phyloP scores from a whole-genome alignment of 2,797 vertebrate species.

The Anabacerthia variegaticeps region DNA sequence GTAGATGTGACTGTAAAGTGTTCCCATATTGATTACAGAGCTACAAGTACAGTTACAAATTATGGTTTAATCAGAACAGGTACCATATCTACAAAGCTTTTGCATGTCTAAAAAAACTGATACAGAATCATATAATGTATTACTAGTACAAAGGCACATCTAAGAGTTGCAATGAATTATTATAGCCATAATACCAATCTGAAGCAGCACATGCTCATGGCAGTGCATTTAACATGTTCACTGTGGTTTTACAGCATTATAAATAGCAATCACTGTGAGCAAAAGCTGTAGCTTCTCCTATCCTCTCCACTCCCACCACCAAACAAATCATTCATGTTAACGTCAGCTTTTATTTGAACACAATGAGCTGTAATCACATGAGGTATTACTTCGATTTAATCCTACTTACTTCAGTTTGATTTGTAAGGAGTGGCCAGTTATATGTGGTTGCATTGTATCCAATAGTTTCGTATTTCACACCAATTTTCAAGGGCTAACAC shows the following conservation, averaged over 20 bases:
- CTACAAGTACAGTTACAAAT: background rate
- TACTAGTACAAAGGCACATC: background rate
- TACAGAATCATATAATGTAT: background rate
- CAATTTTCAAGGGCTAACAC: background rate
- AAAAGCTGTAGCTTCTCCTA: slow-evolving; percentile 4
- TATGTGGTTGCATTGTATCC: background rate
- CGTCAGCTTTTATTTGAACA: slow-evolving; percentile 46
- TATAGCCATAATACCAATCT: background rate
- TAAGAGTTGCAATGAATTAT: background rate
- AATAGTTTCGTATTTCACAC: background rate
- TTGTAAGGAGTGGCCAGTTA: slow-evolving; percentile 18
- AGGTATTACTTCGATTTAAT: slow-evolving; percentile 42
- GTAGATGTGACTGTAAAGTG: background rate
- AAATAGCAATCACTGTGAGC: slow-evolving; percentile 12
- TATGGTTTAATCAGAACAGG: background rate
- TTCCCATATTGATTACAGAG: background rate
- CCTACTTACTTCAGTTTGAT: slow-evolving; percentile 39
- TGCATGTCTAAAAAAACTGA: background rate
- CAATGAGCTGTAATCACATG: slow-evolving; percentile 51
- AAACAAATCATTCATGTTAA: background rate
- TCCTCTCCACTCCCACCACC: background rate
- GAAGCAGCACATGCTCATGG: accelerated
- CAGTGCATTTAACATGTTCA: background rate
- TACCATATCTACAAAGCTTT: background rate
- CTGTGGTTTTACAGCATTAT: background rate